Evolutionary conservation across 2,888 invertebrate genomes (phyloP).

Genomic region (Rhingia rostrata): DNA sequence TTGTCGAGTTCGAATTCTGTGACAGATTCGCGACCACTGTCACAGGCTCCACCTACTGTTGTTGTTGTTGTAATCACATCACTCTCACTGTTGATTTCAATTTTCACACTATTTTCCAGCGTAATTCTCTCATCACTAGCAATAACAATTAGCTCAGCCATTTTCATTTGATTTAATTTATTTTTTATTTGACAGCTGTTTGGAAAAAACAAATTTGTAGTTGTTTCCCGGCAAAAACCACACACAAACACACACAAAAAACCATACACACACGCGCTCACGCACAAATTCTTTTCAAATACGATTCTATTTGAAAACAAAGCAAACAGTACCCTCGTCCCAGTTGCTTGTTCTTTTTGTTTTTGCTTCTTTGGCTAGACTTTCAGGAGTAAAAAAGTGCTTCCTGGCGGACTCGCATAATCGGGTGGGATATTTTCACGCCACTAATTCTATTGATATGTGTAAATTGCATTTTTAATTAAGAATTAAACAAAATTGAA

Average conservation of each 20-base stretch:
- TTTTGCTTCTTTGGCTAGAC: not conserved
- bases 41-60: conserved; percentile 71
- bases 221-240: conserved; percentile 50
- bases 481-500: not conserved
- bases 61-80: conserved; percentile 41
- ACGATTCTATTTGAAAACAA: conserved; percentile 23
- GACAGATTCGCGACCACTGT: conserved; percentile 80
- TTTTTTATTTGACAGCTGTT: conserved; percentile 33
- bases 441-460: conserved; percentile 56
- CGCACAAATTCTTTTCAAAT: conserved; percentile 33
- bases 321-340: conserved; percentile 28
- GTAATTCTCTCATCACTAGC: conserved; percentile 42
- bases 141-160: conserved; percentile 47
- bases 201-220: not conserved
- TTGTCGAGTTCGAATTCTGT: conserved; percentile 77
- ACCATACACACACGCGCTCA: conserved; percentile 17
- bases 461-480: conserved; percentile 53
- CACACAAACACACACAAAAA: not conserved
- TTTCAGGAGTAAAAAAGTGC: conserved; percentile 26
- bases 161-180: conserved; percentile 41
- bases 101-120: conserved; percentile 45
- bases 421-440: conserved; percentile 40
- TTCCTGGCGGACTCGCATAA: conserved; percentile 15
- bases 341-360: conserved; percentile 19
- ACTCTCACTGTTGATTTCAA: conserved; percentile 55